Evolutionary conservation across 2,113 vertebrate species (phyloP).

Genomic region (Podarcis muralis): DNA sequence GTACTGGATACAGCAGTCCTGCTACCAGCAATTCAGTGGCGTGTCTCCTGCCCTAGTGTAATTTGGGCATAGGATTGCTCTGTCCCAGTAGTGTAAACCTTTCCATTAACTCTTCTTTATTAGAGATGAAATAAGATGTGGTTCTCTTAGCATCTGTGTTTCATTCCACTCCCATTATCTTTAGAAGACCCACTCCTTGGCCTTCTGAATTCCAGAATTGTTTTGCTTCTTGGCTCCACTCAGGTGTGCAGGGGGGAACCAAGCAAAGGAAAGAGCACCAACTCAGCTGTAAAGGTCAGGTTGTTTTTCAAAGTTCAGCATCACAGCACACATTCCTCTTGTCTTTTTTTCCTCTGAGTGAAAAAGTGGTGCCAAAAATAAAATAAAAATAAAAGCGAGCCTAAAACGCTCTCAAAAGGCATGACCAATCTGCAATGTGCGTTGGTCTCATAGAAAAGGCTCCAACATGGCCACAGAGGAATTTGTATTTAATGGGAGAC

Average conservation of each 20-base stretch:
- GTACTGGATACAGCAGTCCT: background rate
- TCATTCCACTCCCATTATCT: background rate
- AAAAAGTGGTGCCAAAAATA: background rate
- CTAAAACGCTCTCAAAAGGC: background rate
- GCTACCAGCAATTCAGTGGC: background rate
- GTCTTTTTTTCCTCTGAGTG: background rate
- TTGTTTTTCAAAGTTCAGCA: slow-evolving; percentile 26
- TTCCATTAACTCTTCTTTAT: background rate
- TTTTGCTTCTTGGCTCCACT: slow-evolving; percentile 63
- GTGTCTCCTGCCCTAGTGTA: background rate
- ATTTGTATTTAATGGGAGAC: background rate
- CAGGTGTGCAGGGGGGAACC: slow-evolving; percentile 40
- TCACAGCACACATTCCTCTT: background rate
- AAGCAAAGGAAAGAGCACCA: background rate
- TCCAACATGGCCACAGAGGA: background rate
- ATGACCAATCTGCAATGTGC: slow-evolving; percentile 25
- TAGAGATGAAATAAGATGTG: background rate
- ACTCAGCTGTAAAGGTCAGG: slow-evolving; percentile 31
- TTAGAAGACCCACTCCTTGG: slow-evolving; percentile 32
- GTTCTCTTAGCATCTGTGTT: background rate
- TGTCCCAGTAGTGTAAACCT: background rate
- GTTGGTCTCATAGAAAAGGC: rapidly evolving
- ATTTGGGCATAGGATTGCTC: background rate
- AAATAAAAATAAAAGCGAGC: background rate
- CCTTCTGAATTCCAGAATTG: slow-evolving; percentile 32